A percentile compares a stretch with the other conserved stretches of the same genome.
Conservation (phyloP, 1,140 invertebrate genomes). For the Ganaspis sp. region DNA sequence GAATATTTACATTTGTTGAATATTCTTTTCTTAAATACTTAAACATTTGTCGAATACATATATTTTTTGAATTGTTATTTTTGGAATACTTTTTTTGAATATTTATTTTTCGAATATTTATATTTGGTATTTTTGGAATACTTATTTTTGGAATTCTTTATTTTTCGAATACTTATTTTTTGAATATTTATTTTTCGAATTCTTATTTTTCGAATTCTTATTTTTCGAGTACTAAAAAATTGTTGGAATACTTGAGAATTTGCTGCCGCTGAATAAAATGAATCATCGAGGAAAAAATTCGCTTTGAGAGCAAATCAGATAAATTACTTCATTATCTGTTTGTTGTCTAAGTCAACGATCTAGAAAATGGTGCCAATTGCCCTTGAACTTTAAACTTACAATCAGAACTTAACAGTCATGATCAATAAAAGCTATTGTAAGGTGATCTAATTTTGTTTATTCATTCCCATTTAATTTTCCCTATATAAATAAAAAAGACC, state of each 20-base stretch:
- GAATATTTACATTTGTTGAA: too few species aligned
- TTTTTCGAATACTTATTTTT: too few species aligned
- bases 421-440: conserved; percentile 3
- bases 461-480: neutral
- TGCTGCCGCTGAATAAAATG: neutral
- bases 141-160: too few species aligned
- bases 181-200: too few species aligned
- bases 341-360: conserved; percentile 15
- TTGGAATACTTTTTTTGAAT: too few species aligned
- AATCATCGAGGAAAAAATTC: neutral
- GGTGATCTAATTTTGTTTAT: neutral
- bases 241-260: neutral
- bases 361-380: neutral
- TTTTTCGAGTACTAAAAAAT: neutral
- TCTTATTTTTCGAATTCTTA: too few species aligned
- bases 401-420: conserved; percentile 4
- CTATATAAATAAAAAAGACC: neutral
- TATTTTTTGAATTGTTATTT: too few species aligned
- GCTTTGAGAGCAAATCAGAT: neutral
- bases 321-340: neutral
- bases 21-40: too few species aligned
- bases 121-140: too few species aligned
- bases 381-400: conserved; percentile 2
- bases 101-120: too few species aligned
- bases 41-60: too few species aligned